Percentiles rank a stretch among this genome's conserved stretches.
phyloP scores from a whole-genome alignment of 2,797 vertebrate genomes.

The Spea hammondii region DNA sequence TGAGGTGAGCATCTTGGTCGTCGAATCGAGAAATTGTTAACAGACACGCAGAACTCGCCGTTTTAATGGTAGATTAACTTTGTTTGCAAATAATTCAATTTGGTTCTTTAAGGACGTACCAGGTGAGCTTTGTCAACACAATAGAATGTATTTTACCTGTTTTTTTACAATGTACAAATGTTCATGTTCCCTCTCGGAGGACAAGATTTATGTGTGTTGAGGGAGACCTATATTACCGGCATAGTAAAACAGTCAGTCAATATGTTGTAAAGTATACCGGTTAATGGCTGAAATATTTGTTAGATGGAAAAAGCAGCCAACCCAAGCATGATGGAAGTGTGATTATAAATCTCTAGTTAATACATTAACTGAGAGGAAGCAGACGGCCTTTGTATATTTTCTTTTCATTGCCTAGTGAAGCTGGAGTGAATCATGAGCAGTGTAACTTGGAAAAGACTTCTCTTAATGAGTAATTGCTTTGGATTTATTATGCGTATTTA shows the following conservation, averaged over 20 bases:
- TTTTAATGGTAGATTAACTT: conserved; percentile 5
- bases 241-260: conserved; percentile 57
- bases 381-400: conserved; percentile 54
- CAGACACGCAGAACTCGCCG: too few species aligned
- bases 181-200: conserved; percentile 53
- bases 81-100: conserved; percentile 4
- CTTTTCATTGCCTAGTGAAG: conserved; percentile 53
- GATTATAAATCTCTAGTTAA: conserved; percentile 59
- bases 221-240: conserved; percentile 57
- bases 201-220: conserved; percentile 54
- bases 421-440: conserved; percentile 52
- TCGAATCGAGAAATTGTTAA: too few species aligned
- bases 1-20: too few species aligned
- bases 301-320: conserved; percentile 55
- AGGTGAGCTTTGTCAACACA: conserved; percentile 42
- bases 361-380: conserved; percentile 53
- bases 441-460: conserved; percentile 30
- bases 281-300: conserved; percentile 61
- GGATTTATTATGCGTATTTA: conserved; percentile 46
- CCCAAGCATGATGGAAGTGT: conserved; percentile 38
- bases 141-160: conserved; percentile 40
- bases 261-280: conserved; percentile 55
- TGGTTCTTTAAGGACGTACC: conserved; percentile 15
- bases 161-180: conserved; percentile 50
- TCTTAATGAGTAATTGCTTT: conserved; percentile 48